Evolutionary conservation across 2,797 vertebrate species (phyloP).

Genomic region (Xerus rutilus): DNA sequence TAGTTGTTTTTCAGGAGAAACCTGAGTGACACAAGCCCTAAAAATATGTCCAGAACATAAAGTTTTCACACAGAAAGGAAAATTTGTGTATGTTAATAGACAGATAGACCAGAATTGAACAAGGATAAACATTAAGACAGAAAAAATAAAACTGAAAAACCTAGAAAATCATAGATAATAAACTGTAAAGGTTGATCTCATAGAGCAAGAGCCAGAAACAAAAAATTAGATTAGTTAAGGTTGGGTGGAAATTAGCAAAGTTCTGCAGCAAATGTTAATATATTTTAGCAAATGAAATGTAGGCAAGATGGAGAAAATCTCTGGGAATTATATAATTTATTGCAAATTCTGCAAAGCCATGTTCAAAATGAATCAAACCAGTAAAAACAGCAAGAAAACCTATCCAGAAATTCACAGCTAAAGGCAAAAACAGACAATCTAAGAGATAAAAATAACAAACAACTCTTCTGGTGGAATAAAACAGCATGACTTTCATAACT

Average conservation of each 20-base stretch:
- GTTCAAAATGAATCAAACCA: conserved; percentile 29
- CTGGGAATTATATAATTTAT: neutral
- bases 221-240: neutral
- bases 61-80: neutral
- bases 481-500: conserved; percentile 13
- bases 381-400: neutral
- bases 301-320: neutral
- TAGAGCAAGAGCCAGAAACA: neutral
- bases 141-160: neutral
- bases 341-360: neutral
- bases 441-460: conserved; percentile 56
- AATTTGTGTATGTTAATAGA: neutral
- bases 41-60: neutral
- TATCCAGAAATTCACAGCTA: conserved; percentile 29
- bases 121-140: neutral
- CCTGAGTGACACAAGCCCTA: neutral
- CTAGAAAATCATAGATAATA: neutral
- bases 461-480: conserved; percentile 20
- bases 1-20: neutral
- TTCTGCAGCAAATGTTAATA: neutral
- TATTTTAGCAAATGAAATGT: neutral
- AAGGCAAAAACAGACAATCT: conserved; percentile 3
- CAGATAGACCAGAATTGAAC: neutral
- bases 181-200: neutral
- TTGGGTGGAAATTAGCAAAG: neutral